Conservation (phyloP, 2,113 vertebrate species). For the Seriola quinqueradiata region DNA sequence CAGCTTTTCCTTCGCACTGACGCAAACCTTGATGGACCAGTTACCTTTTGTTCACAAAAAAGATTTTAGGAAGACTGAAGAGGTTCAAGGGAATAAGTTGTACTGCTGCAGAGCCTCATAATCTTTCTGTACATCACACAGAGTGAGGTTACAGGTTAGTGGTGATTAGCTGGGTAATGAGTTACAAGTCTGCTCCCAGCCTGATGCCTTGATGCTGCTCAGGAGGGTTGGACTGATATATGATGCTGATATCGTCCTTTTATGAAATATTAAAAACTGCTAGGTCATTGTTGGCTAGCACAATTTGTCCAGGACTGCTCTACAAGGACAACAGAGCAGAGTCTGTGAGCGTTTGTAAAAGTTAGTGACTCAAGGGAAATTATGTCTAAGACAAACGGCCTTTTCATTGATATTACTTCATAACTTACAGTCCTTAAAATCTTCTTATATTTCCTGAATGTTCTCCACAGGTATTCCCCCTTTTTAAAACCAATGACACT, state of each 20-base stretch:
- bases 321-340: neutral
- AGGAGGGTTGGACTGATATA: neutral
- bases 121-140: slow-evolving; percentile 29
- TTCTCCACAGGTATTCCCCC: neutral
- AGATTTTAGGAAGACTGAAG: neutral
- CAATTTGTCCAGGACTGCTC: neutral
- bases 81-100: slow-evolving; percentile 23
- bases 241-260: slow-evolving; percentile 2
- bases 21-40: slow-evolving; percentile 1
- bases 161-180: slow-evolving; percentile 58
- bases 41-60: slow-evolving; percentile 29
- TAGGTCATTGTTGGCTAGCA: neutral
- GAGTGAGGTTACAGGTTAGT: slow-evolving; percentile 50
- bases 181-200: neutral
- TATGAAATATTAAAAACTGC: neutral
- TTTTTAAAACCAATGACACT: neutral
- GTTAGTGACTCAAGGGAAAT: neutral
- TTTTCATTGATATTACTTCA: neutral
- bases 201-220: slow-evolving; percentile 10
- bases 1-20: neutral
- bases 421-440: neutral
- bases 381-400: neutral
- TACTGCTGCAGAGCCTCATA: slow-evolving; percentile 16
- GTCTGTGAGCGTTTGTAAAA: neutral
- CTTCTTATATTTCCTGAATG: neutral